phyloP scores from a whole-genome alignment of 2,797 vertebrate species.

The Varecia variegata region DNA sequence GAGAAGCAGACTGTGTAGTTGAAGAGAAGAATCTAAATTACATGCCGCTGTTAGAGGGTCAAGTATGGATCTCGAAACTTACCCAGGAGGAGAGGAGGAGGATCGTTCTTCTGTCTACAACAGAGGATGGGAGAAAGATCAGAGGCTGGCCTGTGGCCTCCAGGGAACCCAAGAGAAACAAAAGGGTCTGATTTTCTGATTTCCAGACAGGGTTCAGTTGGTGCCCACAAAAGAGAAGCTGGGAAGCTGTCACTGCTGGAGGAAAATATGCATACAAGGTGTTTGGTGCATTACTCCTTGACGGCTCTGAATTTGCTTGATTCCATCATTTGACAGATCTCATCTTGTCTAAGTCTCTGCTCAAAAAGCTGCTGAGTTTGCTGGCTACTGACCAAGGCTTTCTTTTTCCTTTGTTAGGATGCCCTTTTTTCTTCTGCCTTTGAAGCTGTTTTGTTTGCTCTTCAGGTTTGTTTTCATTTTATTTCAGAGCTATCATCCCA shows the following conservation, averaged over 20 bases:
- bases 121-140: neutral
- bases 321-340: neutral
- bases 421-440: conserved; percentile 41
- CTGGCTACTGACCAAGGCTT: neutral
- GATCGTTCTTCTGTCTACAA: fast-evolving
- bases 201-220: neutral
- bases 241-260: fast-evolving
- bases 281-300: neutral
- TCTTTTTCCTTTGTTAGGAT: neutral
- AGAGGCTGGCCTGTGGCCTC: neutral
- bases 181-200: neutral
- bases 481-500: conserved; percentile 28
- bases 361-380: neutral
- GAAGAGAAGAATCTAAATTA: neutral
- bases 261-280: neutral
- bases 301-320: neutral
- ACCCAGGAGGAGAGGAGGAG: neutral
- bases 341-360: neutral
- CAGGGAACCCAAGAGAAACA: neutral
- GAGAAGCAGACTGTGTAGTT: neutral
- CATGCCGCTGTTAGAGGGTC: neutral
- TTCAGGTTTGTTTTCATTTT: conserved; percentile 57
- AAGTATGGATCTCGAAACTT: neutral
- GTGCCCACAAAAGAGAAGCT: neutral
- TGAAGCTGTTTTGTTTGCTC: conserved; percentile 39